Evolutionary conservation across 1,140 invertebrate species (phyloP).

Genomic region (Antheraea mylitta): DNA sequence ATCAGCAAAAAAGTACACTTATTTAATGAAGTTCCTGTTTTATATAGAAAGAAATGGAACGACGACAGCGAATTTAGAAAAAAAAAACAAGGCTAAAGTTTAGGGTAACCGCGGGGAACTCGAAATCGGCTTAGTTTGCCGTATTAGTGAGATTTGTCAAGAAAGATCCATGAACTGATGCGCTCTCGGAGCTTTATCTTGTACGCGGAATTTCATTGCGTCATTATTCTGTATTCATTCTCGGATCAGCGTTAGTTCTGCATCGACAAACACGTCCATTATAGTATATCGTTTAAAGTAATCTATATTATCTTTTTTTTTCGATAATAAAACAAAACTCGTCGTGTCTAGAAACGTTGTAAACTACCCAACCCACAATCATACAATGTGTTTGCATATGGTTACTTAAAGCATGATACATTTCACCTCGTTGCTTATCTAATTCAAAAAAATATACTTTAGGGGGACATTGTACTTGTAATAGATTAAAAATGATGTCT

Average conservation of each 20-base stretch:
- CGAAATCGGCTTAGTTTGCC: neutral
- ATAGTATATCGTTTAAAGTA: neutral
- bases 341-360: neutral
- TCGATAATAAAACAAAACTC: neutral
- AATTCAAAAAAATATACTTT: neutral
- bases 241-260: neutral
- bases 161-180: neutral
- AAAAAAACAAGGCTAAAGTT: neutral
- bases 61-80: neutral
- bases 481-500: neutral
- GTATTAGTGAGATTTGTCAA: conserved; percentile 3
- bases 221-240: neutral
- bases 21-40: neutral
- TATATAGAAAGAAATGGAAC: neutral
- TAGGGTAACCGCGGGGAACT: neutral
- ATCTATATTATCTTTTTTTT: neutral
- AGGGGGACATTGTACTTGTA: neutral
- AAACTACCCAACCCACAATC: neutral
- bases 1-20: neutral
- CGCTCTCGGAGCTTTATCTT: neutral
- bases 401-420: neutral
- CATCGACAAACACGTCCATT: neutral
- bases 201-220: neutral
- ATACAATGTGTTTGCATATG: neutral
- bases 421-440: neutral